Evolutionary conservation across 2,888 invertebrate species (phyloP).

Genomic region (Pyrocoelia pectoralis): DNA sequence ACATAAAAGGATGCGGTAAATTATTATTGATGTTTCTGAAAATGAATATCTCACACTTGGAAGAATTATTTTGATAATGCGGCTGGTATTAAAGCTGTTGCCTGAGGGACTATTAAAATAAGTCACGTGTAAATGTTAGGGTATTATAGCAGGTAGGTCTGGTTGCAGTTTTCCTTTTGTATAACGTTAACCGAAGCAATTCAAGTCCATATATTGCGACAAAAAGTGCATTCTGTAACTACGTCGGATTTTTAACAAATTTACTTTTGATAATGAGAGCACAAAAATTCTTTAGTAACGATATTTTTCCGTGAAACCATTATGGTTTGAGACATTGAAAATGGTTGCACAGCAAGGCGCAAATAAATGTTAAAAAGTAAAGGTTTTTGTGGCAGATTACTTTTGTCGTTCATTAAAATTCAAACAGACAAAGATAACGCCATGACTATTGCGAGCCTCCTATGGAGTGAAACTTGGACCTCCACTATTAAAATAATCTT

Average conservation of each 20-base stretch:
- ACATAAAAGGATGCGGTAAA: background rate
- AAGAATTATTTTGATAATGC: constrained; percentile 29
- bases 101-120: constrained; percentile 29
- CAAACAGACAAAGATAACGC: constrained; percentile 26
- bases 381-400: constrained; percentile 26
- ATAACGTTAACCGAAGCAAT: constrained; percentile 20
- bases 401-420: constrained; percentile 23
- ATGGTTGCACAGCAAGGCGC: constrained; percentile 36
- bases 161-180: constrained; percentile 24
- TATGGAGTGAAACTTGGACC: constrained; percentile 40
- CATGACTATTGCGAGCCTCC: constrained; percentile 35
- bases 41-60: constrained; percentile 15
- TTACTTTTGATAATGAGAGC: constrained; percentile 33
- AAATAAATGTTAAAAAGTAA: constrained; percentile 29
- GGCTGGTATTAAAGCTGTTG: constrained; percentile 21
- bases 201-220: constrained; percentile 29
- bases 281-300: constrained; percentile 33
- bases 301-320: constrained; percentile 36
- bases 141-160: constrained; percentile 34
- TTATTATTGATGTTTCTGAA: background rate
- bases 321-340: constrained; percentile 33
- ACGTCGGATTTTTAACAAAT: constrained; percentile 30
- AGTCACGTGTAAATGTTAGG: constrained; percentile 31
- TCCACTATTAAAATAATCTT: constrained; percentile 42
- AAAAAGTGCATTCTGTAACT: constrained; percentile 32